These are phyloP conservation scores for Patella caerulea DNA, from an alignment of 2,888 invertebrate species.

Conservation along the genomic window DNA sequence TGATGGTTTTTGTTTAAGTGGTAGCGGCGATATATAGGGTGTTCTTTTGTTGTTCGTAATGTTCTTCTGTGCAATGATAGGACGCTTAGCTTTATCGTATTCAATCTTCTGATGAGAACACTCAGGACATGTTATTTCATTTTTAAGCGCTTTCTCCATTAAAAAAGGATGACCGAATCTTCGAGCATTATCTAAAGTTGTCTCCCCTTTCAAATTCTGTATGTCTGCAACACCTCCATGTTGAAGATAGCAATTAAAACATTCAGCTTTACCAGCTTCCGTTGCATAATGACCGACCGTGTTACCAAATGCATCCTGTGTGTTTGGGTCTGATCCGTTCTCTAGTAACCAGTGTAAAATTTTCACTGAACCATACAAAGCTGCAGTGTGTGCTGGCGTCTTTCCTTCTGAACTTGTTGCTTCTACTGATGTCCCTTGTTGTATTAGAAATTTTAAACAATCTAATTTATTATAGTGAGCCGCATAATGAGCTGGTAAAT, in stretches of 20 bases:
- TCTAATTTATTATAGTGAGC: conserved; percentile 64
- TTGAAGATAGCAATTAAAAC: conserved; percentile 67
- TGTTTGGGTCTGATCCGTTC: conserved; percentile 61
- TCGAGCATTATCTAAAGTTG: conserved; percentile 63
- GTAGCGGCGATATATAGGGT: conserved; percentile 62
- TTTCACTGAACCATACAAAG: conserved; percentile 59
- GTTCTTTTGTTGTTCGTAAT: conserved; percentile 51
- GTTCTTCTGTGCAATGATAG: conserved; percentile 57
- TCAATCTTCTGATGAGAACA: conserved; percentile 57
- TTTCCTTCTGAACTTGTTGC: conserved; percentile 62
- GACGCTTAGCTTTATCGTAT: conserved; percentile 60
- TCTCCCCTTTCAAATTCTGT: conserved; percentile 60
- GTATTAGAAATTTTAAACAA: conserved; percentile 65
- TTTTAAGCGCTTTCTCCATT: conserved; percentile 66
- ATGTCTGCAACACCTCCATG: conserved; percentile 61
- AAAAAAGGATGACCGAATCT: conserved; percentile 64
- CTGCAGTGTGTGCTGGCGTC: conserved; percentile 67
- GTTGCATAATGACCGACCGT: conserved; percentile 67
- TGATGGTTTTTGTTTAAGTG: conserved; percentile 42
- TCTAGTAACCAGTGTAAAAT: conserved; percentile 69
- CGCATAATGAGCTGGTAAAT: conserved; percentile 66
- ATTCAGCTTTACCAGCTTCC: conserved; percentile 62
- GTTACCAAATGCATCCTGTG: conserved; percentile 63
- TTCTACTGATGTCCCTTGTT: conserved; percentile 65
- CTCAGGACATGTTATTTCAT: conserved; percentile 60